These are phyloP conservation scores for Drosophila ambigua DNA, from an alignment of 1,140 invertebrate species.

Conservation along the genomic window DNA sequence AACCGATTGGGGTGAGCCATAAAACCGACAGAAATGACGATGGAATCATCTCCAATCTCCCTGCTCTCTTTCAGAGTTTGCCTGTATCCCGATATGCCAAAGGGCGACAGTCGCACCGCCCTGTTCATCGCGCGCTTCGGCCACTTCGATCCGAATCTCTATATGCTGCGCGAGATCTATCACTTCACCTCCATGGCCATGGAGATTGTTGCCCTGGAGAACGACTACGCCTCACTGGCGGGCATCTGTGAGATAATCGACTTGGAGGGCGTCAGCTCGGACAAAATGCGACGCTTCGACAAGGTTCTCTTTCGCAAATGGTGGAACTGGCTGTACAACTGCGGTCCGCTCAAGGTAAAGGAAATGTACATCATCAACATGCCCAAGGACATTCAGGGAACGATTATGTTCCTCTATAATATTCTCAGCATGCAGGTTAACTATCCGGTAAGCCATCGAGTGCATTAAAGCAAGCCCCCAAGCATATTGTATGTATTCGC, in stretches of 20 bases:
- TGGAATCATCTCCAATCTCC: not conserved
- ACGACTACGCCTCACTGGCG: conserved; percentile 81
- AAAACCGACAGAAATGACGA: too few relatives aligned
- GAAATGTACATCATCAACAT: conserved; percentile 85
- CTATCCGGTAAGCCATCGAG: conserved; percentile 55
- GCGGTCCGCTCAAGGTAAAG: conserved; percentile 85
- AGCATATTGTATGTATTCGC: not conserved
- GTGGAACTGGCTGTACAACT: conserved; percentile 83
- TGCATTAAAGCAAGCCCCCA: not conserved
- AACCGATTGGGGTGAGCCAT: conserved; percentile 84
- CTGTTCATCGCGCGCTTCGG: conserved; percentile 85
- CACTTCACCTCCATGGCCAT: conserved; percentile 83
- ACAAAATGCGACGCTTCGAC: conserved; percentile 84
- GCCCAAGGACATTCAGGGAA: conserved; percentile 81
- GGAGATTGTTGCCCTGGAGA: conserved; percentile 84
- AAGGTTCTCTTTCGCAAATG: conserved; percentile 84
- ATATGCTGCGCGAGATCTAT: conserved; percentile 81
- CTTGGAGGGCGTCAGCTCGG: conserved; percentile 81
- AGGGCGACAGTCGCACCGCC: conserved; percentile 84
- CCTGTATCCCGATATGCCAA: conserved; percentile 74
- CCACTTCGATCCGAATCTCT: conserved; percentile 84
- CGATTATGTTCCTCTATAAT: conserved; percentile 67
- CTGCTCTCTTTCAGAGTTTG: conserved; percentile 40
- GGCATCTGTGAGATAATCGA: conserved; percentile 85
- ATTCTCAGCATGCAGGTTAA: conserved; percentile 67